Evolutionary conservation across 2,888 invertebrate species (phyloP).

Genomic region (Agrochola lota): DNA sequence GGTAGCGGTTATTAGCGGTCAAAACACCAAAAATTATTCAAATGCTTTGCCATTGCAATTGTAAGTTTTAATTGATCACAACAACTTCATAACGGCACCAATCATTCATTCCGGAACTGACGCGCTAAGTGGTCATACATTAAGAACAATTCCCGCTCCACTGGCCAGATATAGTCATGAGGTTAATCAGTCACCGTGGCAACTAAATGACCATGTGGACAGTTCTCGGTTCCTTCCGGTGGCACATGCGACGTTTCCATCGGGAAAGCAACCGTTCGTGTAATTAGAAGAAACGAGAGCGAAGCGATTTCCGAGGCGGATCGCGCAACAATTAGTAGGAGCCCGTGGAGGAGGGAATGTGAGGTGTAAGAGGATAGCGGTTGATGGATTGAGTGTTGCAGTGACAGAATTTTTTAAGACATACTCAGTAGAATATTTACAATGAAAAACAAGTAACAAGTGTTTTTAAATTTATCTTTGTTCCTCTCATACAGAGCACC

Average conservation of each 20-base stretch:
- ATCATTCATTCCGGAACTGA: slow-evolving; percentile 19
- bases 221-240: slow-evolving; percentile 73
- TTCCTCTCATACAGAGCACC: too few relatives aligned
- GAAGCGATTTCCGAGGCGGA: slow-evolving; percentile 88
- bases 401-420: background rate
- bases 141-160: slow-evolving; percentile 22
- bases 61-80: too few relatives aligned
- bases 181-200: slow-evolving; percentile 56
- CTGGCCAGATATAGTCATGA: slow-evolving; percentile 38
- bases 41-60: too few relatives aligned
- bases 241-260: slow-evolving; percentile 75
- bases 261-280: slow-evolving; percentile 85
- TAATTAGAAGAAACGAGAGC: slow-evolving; percentile 89
- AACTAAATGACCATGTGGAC: slow-evolving; percentile 56
- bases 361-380: slow-evolving; percentile 46
- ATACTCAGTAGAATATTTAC: background rate
- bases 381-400: background rate
- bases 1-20: too few relatives aligned
- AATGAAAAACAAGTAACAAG: background rate
- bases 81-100: slow-evolving; percentile 5
- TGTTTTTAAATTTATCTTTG: too few relatives aligned
- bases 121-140: slow-evolving; percentile 29
- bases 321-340: slow-evolving; percentile 86
- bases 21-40: too few relatives aligned
- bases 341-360: slow-evolving; percentile 60